Evolutionary conservation across 1,140 invertebrate species (phyloP).

Genomic region (Drosophila varians): DNA sequence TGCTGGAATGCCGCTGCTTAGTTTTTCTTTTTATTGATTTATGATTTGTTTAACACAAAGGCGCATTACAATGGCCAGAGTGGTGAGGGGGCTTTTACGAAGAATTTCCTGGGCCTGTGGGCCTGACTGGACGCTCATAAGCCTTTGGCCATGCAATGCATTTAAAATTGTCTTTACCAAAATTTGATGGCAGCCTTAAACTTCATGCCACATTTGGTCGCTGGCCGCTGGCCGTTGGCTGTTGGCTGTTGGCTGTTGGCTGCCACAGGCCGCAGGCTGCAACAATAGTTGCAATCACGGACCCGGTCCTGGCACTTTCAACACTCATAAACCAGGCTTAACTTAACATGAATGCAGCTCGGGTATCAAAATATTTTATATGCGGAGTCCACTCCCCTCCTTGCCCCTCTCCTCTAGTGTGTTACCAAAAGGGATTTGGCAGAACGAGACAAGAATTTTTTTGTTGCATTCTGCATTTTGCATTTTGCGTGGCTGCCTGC

Average conservation of each 20-base stretch:
- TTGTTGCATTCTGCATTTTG: constrained; percentile 30
- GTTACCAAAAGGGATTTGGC: constrained; percentile 35
- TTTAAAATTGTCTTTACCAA: constrained; percentile 80
- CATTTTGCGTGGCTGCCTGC: constrained; percentile 38
- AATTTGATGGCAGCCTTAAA: constrained; percentile 81
- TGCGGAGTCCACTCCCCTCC: no score
- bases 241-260: constrained; percentile 16
- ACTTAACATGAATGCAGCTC: constrained; percentile 78
- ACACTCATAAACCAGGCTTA: constrained; percentile 81
- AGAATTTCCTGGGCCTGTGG: constrained; percentile 51
- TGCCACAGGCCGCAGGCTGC: constrained; percentile 10
- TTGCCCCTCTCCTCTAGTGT: neutral
- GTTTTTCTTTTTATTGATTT: constrained; percentile 82
- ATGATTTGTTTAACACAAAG: constrained; percentile 82
- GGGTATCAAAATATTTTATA: constrained; percentile 82
- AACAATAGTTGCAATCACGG: constrained; percentile 81
- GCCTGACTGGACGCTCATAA: constrained; percentile 40
- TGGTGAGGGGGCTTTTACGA: constrained; percentile 56
- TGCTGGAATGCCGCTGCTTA: constrained; percentile 71
- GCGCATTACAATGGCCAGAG: constrained; percentile 71
- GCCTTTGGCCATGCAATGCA: constrained; percentile 54
- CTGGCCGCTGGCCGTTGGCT: neutral
- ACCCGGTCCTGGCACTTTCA: constrained; percentile 55
- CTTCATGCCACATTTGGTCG: constrained; percentile 75
- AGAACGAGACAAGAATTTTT: neutral